Evolutionary conservation across 2,888 invertebrate species (phyloP).

Genomic region (Mythimna pallens): DNA sequence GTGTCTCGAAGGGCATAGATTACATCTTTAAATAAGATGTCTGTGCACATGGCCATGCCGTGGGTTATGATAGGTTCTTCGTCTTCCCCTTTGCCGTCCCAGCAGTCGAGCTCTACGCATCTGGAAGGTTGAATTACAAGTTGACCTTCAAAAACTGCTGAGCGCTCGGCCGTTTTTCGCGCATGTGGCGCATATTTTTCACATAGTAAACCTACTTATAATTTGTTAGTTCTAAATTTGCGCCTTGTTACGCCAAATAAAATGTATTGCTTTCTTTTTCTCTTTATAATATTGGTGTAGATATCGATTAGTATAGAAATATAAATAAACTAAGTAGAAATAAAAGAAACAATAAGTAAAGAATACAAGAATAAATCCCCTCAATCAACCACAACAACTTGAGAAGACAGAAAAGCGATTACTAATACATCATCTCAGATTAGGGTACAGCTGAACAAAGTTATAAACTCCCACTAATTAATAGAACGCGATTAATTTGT

Average conservation of each 20-base stretch:
- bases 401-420: constrained; percentile 37
- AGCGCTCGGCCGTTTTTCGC: too few species aligned
- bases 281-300: too few species aligned
- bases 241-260: too few species aligned
- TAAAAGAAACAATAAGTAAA: neutral
- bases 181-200: too few species aligned
- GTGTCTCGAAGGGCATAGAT: constrained; percentile 99
- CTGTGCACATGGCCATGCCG: constrained; percentile 99
- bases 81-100: constrained; percentile 99
- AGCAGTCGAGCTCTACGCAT: constrained; percentile 99
- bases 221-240: too few species aligned
- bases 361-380: neutral
- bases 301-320: too few species aligned
- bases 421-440: constrained; percentile 40
- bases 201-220: too few species aligned
- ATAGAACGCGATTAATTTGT: constrained; percentile 46
- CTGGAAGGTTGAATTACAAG: constrained; percentile 83
- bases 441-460: constrained; percentile 36
- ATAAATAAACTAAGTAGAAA: neutral
- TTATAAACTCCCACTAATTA: constrained; percentile 50
- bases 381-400: constrained; percentile 15
- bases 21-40: constrained; percentile 99
- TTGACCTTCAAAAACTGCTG: neutral
- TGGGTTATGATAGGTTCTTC: constrained; percentile 99
- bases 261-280: too few species aligned